Percentiles rank a stretch among this genome's conserved stretches.
phyloP scores from a whole-genome alignment of 2,797 vertebrate genomes.

The Chlorospingus flavigularis region DNA sequence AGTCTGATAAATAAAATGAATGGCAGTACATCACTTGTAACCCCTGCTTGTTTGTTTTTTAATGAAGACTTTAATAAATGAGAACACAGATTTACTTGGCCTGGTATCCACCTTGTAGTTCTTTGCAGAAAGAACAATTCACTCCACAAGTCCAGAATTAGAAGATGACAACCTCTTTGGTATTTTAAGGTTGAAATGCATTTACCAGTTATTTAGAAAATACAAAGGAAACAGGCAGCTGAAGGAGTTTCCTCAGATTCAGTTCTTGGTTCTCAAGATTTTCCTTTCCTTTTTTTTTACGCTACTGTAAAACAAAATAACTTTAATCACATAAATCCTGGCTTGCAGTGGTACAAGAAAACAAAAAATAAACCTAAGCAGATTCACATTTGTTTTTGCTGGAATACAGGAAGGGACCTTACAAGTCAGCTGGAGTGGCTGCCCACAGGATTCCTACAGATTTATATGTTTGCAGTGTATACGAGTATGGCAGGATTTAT shows the following conservation, averaged over 20 bases:
- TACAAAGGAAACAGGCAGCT: background rate
- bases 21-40: background rate
- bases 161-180: background rate
- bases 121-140: background rate
- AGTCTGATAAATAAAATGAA: slow-evolving; percentile 15
- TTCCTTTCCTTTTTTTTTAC: background rate
- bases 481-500: background rate
- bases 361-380: background rate
- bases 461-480: background rate
- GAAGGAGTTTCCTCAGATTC: background rate
- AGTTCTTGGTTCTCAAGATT: background rate
- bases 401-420: background rate
- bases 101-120: background rate
- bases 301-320: background rate
- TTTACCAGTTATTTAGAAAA: background rate
- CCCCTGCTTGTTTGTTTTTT: slow-evolving; percentile 9
- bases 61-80: background rate
- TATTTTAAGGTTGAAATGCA: background rate
- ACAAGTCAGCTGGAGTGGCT: background rate
- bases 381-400: background rate
- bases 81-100: background rate
- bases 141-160: background rate
- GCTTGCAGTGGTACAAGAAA: background rate
- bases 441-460: background rate
- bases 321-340: background rate